Percentiles rank a stretch among this genome's conserved stretches.
Conservation (phyloP, 2,797 vertebrate species). For the Zalophus californianus region DNA sequence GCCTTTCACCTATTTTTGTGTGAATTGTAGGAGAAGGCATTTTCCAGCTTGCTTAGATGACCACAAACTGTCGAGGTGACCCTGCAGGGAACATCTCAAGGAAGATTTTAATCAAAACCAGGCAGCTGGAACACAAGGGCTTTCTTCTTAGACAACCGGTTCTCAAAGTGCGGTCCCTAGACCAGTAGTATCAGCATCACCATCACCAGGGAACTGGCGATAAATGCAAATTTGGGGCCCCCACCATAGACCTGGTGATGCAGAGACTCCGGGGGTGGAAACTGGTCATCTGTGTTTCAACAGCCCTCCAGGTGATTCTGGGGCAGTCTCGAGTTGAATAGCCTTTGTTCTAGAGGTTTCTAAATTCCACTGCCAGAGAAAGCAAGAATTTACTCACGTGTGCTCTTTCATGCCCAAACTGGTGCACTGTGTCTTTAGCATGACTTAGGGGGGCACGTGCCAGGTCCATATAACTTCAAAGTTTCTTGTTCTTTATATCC, state of each 20-base stretch:
- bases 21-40: slow-evolving; percentile 14
- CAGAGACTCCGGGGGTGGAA: neutral
- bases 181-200: neutral
- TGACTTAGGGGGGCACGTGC: slow-evolving; percentile 47
- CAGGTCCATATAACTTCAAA: slow-evolving; percentile 72
- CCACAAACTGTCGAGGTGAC: neutral
- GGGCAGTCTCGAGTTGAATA: neutral
- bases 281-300: neutral
- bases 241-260: neutral
- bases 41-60: slow-evolving; percentile 62
- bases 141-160: neutral
- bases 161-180: neutral
- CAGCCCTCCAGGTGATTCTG: neutral
- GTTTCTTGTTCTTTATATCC: slow-evolving; percentile 65
- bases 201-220: neutral
- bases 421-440: slow-evolving; percentile 19
- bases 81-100: slow-evolving; percentile 33
- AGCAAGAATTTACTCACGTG: neutral
- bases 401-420: neutral
- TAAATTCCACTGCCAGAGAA: neutral
- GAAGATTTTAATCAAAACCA: slow-evolving; percentile 52
- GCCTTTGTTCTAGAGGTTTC: slow-evolving; percentile 12
- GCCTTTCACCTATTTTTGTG: neutral
- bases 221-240: neutral
- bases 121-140: neutral